phyloP scores from a whole-genome alignment of 2,888 invertebrate genomes.

The Pristionchus japonicus region DNA sequence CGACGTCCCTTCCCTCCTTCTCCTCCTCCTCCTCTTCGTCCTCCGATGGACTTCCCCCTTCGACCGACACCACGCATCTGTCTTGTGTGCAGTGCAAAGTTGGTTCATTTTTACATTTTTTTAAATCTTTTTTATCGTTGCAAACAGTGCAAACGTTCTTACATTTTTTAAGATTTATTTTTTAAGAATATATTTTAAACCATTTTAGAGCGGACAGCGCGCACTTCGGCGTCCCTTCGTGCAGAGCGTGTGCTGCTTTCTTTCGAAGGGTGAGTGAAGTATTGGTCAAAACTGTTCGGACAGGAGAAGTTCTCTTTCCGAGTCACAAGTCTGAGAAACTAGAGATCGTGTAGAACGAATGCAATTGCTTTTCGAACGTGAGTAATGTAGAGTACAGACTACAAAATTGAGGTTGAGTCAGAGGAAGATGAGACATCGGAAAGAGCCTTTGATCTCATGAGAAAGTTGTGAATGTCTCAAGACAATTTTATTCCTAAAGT shows the following conservation, averaged over 20 bases:
- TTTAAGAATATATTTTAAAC: not conserved
- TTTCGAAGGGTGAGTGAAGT: constrained; percentile 30
- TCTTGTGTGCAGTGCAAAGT: not conserved
- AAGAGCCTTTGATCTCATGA: not conserved
- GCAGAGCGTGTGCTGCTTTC: constrained; percentile 22
- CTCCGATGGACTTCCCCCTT: not conserved
- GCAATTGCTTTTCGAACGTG: too few relatives aligned
- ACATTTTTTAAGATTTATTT: not conserved
- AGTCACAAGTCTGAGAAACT: too few relatives aligned
- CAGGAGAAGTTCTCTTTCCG: too few relatives aligned
- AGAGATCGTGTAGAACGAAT: too few relatives aligned
- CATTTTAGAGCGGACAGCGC: constrained; percentile 25
- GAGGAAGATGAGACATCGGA: not conserved
- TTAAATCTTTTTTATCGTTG: not conserved
- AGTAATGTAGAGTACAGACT: not conserved
- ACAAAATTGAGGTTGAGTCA: not conserved
- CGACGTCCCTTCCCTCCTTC: not conserved
- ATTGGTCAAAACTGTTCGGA: too few relatives aligned
- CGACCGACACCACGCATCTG: not conserved
- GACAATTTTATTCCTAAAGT: too few relatives aligned
- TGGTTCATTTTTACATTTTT: not conserved
- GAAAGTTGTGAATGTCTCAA: not conserved
- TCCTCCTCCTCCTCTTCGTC: not conserved
- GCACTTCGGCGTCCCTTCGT: constrained; percentile 20
- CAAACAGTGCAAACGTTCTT: not conserved